These are phyloP conservation scores for Sternarchorhynchus goeldii DNA, from an alignment of 2,797 vertebrate species.

Conservation along the genomic window DNA sequence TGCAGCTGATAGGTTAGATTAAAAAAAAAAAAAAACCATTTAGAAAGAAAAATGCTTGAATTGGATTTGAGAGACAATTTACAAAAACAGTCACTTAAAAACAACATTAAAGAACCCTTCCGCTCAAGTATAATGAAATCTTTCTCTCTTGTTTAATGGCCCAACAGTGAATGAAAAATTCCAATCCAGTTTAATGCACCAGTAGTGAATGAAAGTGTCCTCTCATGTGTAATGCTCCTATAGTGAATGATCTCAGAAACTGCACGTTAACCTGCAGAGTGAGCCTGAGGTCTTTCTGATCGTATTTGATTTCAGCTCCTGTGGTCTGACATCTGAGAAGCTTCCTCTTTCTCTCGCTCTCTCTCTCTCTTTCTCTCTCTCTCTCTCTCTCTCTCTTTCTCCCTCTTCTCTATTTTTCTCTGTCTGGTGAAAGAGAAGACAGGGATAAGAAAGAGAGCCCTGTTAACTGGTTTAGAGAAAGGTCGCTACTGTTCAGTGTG, in stretches of 20 bases:
- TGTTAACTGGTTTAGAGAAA: conserved; percentile 72
- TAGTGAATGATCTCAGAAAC: conserved; percentile 55
- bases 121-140: neutral
- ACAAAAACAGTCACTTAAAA: neutral
- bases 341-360: conserved; percentile 16
- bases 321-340: conserved; percentile 54
- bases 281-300: conserved; percentile 47
- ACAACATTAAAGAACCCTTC: neutral
- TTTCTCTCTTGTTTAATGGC: conserved; percentile 24
- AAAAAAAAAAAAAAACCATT: neutral
- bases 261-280: conserved; percentile 49
- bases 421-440: conserved; percentile 57
- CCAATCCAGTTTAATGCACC: neutral
- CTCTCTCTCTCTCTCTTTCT: conserved; percentile 34
- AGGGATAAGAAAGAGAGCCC: conserved; percentile 71
- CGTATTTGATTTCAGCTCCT: conserved; percentile 56
- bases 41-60: neutral
- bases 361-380: conserved; percentile 34
- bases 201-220: neutral
- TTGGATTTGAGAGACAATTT: neutral
- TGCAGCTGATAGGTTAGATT: neutral
- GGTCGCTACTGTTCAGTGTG: conserved; percentile 71
- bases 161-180: conserved; percentile 21
- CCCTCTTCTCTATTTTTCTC: conserved; percentile 44
- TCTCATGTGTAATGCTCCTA: conserved; percentile 34